A percentile compares a stretch with the other conserved stretches of the same genome.
phyloP scores from a whole-genome alignment of 2,797 vertebrate genomes.

The Neomorphus geoffroyi region DNA sequence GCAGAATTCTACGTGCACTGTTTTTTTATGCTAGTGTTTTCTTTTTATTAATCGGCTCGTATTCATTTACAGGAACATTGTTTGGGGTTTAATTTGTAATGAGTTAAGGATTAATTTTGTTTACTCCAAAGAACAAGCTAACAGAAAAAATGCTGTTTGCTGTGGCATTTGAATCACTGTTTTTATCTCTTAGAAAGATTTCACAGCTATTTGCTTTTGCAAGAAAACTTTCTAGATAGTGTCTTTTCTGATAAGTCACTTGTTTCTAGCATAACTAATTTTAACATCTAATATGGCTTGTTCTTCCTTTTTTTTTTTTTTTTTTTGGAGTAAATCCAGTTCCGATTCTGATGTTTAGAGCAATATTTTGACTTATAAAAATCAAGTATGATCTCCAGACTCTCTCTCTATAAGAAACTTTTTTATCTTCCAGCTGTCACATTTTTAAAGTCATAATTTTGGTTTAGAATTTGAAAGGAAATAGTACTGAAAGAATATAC shows the following conservation, averaged over 20 bases:
- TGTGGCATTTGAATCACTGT: not conserved
- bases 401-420: not conserved
- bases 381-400: not conserved
- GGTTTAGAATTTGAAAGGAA: not conserved
- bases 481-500: not conserved
- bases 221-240: not conserved
- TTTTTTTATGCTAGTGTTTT: not conserved
- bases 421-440: not conserved
- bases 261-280: not conserved
- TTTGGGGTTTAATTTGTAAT: not conserved
- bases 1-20: not conserved
- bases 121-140: not conserved
- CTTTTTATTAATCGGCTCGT: not conserved
- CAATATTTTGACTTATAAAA: not conserved
- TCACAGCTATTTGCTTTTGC: not conserved
- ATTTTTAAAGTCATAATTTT: not conserved
- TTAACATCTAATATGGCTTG: not conserved
- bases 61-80: not conserved
- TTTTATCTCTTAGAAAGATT: not conserved
- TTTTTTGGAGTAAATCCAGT: not conserved
- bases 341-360: not conserved
- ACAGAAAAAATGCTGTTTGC: not conserved
- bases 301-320: not conserved
- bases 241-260: not conserved
- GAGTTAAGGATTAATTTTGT: not conserved